phyloP scores from a whole-genome alignment of 2,888 invertebrate species.

The Odontothrips loti region DNA sequence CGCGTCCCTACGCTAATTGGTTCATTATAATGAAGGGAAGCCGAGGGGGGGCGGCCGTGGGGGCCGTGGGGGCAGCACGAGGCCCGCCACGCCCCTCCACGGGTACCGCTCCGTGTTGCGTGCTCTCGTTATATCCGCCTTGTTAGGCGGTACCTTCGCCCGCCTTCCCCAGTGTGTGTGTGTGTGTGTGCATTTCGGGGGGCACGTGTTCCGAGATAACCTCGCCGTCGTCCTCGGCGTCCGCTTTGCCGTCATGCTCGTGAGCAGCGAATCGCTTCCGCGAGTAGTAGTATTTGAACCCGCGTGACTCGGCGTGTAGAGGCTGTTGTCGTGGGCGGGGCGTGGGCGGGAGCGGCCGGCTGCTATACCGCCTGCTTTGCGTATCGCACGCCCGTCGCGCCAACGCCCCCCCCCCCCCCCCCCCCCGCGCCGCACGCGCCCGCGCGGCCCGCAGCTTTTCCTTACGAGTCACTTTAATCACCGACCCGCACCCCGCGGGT shows the following conservation, averaged over 20 bases:
- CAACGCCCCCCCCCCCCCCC: background rate
- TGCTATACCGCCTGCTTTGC: background rate
- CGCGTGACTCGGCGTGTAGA: background rate
- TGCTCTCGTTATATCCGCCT: background rate
- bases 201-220: too few species aligned
- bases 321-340: background rate
- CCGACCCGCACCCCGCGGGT: too few species aligned
- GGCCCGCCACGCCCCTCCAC: too few species aligned
- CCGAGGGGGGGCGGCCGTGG: background rate
- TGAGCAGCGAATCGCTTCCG: background rate
- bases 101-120: background rate
- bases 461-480: background rate
- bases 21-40: background rate
- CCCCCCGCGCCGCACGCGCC: too few species aligned
- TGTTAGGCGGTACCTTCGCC: background rate
- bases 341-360: too few species aligned
- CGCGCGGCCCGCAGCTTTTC: too few species aligned
- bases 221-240: too few species aligned
- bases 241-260: too few species aligned
- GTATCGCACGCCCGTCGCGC: too few species aligned
- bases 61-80: background rate
- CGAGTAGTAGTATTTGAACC: background rate
- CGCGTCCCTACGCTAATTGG: background rate
- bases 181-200: too few species aligned
- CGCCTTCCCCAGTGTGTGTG: too few species aligned